Evolutionary conservation across 2,113 vertebrate genomes (phyloP).

Genomic region (Colaptes auratus): DNA sequence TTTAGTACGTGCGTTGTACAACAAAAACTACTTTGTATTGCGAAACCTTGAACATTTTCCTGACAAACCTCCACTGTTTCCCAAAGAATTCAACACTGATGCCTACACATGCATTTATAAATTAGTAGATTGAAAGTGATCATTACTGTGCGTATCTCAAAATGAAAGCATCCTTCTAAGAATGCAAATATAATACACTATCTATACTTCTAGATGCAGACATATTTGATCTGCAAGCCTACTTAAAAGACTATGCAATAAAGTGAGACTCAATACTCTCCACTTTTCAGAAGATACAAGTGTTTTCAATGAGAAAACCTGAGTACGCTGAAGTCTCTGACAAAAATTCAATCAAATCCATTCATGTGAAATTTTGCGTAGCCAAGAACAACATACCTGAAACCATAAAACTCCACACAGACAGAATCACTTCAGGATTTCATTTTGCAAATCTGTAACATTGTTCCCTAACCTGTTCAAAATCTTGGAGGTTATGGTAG

Average conservation of each 20-base stretch:
- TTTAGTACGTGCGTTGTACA: not conserved
- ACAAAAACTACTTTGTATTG: conserved; percentile 73
- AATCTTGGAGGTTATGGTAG: not conserved
- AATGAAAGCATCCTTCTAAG: not conserved
- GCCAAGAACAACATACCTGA: not conserved
- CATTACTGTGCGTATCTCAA: not conserved
- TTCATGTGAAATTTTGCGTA: not conserved
- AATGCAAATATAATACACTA: not conserved
- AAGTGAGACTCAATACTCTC: not conserved
- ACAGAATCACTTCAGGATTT: not conserved
- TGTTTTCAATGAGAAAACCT: not conserved
- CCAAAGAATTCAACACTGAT: not conserved
- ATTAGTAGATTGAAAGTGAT: not conserved
- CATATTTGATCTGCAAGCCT: not conserved
- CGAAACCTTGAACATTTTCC: conserved; percentile 23
- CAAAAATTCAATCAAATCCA: not conserved
- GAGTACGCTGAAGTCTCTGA: not conserved
- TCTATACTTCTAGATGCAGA: not conserved
- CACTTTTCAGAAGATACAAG: not conserved
- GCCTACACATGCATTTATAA: not conserved
- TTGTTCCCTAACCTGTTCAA: not conserved
- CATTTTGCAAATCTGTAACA: not conserved
- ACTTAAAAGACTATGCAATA: not conserved
- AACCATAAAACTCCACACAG: not conserved
- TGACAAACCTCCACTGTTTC: conserved; percentile 60